phyloP scores from a whole-genome alignment of 2,113 vertebrate genomes.

The Spea bombifrons region DNA sequence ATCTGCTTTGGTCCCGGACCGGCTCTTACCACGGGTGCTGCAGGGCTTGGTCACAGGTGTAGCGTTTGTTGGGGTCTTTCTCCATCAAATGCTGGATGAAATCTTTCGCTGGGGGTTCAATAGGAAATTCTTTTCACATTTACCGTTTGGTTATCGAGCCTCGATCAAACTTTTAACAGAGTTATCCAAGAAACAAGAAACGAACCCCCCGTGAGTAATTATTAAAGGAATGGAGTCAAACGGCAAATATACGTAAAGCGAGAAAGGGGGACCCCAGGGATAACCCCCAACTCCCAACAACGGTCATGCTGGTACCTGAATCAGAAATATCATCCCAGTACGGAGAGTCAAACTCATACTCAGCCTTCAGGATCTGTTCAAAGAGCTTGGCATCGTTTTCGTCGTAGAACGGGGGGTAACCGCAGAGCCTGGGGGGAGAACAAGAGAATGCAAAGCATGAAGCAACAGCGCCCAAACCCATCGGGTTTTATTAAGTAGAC shows the following conservation, averaged over 20 bases:
- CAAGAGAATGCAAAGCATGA: background rate
- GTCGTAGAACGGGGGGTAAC: constrained; percentile 95
- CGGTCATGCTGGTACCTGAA: constrained; percentile 71
- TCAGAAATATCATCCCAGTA: constrained; percentile 99
- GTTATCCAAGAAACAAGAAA: too few relatives aligned
- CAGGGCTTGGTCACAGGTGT: constrained; percentile 92
- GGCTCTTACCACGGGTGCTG: constrained; percentile 89
- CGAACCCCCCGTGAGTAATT: too few relatives aligned
- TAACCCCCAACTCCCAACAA: too few relatives aligned
- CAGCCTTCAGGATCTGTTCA: constrained; percentile 92
- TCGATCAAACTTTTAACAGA: too few relatives aligned
- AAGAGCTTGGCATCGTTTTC: constrained; percentile 97
- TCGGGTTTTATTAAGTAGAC: too few relatives aligned
- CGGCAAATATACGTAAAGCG: too few relatives aligned
- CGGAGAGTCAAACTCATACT: constrained; percentile 96
- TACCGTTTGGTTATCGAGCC: background rate
- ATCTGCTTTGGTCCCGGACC: too few relatives aligned
- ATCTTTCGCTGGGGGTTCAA: constrained; percentile 79
- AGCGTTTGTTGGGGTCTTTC: constrained; percentile 81
- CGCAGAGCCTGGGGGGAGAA: constrained; percentile 78
- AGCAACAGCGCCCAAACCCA: background rate
- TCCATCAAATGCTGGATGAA: constrained; percentile 95
- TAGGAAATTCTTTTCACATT: background rate
- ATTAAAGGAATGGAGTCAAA: background rate
- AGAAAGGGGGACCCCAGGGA: too few relatives aligned